Conservation (phyloP, 2,888 invertebrate species). For the Eupithecia subumbrata region DNA sequence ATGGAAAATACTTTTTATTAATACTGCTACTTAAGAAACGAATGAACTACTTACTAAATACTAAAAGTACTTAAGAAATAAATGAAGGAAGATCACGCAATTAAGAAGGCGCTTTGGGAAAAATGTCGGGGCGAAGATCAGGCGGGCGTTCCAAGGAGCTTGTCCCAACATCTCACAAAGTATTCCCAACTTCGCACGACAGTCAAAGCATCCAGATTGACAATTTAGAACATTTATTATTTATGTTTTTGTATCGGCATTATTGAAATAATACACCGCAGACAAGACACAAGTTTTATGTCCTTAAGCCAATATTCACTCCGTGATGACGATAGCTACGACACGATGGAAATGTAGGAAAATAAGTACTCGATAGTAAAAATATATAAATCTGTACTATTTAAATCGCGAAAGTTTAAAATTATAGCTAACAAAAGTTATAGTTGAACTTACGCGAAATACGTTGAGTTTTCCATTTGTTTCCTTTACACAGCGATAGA, state of each 20-base stretch:
- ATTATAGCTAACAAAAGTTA: background rate
- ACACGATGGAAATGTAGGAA: too few relatives aligned
- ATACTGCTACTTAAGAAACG: too few relatives aligned
- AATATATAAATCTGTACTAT: too few relatives aligned
- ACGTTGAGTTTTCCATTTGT: conserved; percentile 82
- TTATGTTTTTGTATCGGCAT: background rate
- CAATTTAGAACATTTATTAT: background rate
- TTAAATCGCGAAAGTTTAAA: background rate
- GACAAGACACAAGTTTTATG: background rate
- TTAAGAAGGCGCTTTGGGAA: background rate
- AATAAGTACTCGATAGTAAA: too few relatives aligned
- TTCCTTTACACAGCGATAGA: conserved; percentile 89
- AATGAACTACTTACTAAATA: too few relatives aligned
- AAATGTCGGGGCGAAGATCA: background rate
- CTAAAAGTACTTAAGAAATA: too few relatives aligned
- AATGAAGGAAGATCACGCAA: background rate
- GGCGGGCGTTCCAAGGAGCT: background rate
- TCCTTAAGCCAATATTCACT: background rate
- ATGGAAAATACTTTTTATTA: conserved; percentile 19
- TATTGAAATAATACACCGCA: background rate
- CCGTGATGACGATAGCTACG: too few relatives aligned
- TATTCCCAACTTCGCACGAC: too few relatives aligned
- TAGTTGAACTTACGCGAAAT: conserved; percentile 70
- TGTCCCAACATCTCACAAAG: background rate
- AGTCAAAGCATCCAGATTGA: background rate